Evolutionary conservation across 2,888 invertebrate species (phyloP).

Genomic region (Rhamnusium bicolor): DNA sequence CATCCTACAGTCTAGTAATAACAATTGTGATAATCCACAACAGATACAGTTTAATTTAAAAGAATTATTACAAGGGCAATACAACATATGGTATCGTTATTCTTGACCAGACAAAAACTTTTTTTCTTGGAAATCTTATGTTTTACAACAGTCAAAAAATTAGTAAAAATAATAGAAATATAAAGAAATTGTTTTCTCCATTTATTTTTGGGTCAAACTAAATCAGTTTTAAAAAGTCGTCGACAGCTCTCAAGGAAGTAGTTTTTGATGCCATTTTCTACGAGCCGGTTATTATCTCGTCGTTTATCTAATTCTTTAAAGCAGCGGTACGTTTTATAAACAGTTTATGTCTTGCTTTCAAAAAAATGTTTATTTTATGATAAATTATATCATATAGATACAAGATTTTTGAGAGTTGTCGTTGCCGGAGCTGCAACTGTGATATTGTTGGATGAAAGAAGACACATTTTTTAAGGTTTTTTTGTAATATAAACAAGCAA

Average conservation of each 20-base stretch:
- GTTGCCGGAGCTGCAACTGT: neutral
- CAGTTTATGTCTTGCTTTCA: conserved; percentile 18
- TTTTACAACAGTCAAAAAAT: too few species aligned
- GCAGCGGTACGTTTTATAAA: conserved; percentile 18
- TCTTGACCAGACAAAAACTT: too few species aligned
- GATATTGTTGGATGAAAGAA: neutral
- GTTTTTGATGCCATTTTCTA: neutral
- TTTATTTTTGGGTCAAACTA: neutral
- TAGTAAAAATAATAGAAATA: too few species aligned
- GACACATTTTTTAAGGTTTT: neutral
- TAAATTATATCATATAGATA: conserved; percentile 14
- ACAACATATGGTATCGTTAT: too few species aligned
- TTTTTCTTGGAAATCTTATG: too few species aligned
- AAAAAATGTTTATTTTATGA: conserved; percentile 31
- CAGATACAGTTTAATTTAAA: too few species aligned
- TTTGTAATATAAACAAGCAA: too few species aligned
- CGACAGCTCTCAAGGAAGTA: neutral
- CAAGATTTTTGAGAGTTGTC: neutral
- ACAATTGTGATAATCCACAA: too few species aligned
- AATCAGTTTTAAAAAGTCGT: neutral
- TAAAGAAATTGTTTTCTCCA: too few species aligned
- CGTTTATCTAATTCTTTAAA: conserved; percentile 3
- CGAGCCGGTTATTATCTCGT: neutral
- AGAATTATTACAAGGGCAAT: too few species aligned
- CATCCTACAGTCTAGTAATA: too few species aligned